phyloP scores from a whole-genome alignment of 2,113 vertebrate genomes.

The Pluvianellus socialis region DNA sequence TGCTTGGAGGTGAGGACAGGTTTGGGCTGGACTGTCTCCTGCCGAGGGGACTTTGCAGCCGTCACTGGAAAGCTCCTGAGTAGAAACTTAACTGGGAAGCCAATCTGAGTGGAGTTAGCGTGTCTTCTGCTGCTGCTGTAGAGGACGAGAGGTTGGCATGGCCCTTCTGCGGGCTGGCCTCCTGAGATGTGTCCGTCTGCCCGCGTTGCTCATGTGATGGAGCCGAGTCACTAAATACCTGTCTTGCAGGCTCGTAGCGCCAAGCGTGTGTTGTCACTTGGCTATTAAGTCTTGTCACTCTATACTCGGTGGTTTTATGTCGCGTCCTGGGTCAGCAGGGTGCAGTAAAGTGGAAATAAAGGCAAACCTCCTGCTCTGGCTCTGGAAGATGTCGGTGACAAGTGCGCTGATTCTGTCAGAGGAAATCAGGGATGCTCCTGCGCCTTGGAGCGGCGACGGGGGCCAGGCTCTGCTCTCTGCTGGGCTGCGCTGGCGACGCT shows the following conservation, averaged over 20 bases:
- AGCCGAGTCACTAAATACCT: not conserved
- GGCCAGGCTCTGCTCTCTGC: not conserved
- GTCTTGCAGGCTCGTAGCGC: not conserved
- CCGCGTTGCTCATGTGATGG: accelerated
- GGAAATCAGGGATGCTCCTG: slow-evolving; percentile 28
- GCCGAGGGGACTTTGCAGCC: accelerated
- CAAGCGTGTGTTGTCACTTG: accelerated
- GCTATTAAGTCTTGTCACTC: not conserved
- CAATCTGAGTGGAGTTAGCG: accelerated
- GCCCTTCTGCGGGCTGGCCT: accelerated
- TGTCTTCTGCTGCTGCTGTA: not conserved
- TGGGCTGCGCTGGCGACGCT: not conserved
- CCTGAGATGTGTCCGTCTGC: not conserved
- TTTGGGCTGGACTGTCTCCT: not conserved
- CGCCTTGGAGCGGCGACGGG: not conserved
- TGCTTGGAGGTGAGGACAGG: not conserved
- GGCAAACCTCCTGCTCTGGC: slow-evolving; percentile 47
- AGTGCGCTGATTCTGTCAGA: slow-evolving; percentile 61
- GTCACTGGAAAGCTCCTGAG: accelerated
- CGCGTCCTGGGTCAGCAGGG: not conserved
- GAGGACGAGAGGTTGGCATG: accelerated
- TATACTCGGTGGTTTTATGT: not conserved
- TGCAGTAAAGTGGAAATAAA: slow-evolving; percentile 56
- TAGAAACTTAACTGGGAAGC: not conserved
- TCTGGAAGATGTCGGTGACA: not conserved